Evolutionary conservation across 1,140 invertebrate genomes (phyloP).

Genomic region (Brachystomella parvula): DNA sequence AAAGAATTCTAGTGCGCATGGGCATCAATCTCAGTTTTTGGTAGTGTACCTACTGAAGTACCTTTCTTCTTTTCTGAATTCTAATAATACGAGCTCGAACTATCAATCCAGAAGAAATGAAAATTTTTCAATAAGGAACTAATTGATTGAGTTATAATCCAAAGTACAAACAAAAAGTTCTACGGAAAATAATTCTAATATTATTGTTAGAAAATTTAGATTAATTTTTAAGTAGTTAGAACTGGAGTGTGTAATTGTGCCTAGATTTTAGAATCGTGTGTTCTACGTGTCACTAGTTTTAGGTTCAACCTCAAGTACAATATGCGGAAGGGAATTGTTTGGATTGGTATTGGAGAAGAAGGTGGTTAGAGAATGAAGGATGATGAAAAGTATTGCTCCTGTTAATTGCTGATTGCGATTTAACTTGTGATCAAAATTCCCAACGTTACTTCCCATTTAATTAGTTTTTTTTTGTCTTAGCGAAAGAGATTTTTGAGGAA

Average conservation of each 20-base stretch:
- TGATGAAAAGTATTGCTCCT: neutral
- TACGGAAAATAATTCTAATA: neutral
- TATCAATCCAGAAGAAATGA: too few relatives aligned
- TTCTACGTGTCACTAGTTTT: too few relatives aligned
- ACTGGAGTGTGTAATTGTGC: neutral
- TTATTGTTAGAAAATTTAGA: too few relatives aligned
- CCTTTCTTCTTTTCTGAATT: slow-evolving; percentile 1
- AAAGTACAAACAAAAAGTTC: slow-evolving; percentile 9
- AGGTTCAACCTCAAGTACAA: slow-evolving; percentile 2
- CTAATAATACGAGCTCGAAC: too few relatives aligned
- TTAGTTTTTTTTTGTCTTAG: too few relatives aligned
- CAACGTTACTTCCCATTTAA: too few relatives aligned
- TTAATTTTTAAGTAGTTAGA: too few relatives aligned
- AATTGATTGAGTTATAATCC: slow-evolving; percentile 6
- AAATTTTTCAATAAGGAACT: too few relatives aligned
- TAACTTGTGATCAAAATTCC: slow-evolving; percentile 5
- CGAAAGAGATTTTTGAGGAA: too few relatives aligned
- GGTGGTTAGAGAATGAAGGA: neutral
- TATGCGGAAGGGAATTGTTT: neutral
- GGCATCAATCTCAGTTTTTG: too few relatives aligned
- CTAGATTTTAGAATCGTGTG: neutral
- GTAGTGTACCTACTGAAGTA: neutral
- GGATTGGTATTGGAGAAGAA: neutral
- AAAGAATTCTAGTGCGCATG: neutral
- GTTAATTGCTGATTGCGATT: slow-evolving; percentile 3